Base-by-base conservation (phyloP, 2,113 vertebrate species). In the Chionodraco myersi region DNA sequence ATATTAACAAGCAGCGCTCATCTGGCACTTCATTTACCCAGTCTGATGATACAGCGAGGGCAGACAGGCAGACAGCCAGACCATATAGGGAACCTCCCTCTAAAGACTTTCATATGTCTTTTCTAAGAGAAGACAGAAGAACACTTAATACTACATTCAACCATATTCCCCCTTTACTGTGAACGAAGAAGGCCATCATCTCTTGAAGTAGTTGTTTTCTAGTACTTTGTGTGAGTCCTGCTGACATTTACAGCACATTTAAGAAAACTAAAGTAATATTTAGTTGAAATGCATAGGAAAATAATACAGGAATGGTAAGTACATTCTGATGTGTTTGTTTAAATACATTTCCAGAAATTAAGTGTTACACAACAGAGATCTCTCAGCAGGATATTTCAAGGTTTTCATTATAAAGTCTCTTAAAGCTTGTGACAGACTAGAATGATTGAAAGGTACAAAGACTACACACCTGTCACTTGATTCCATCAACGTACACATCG, bases 1-100 rank as follows among this genome's bases (percentile, higher is more conserved):
- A 88, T 91, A 91, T 94, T 95, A 95, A 95, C 91, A 85, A 95
- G 93, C 53, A 85, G 77, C 18, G 57, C 84, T 93, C 86, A 89
- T 84, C 77, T 82, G 86, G 82, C 84, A 83, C 88, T 86, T 84
- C 80, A 88, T 91, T 89, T 89, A 89, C 88, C 89, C 78, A 65
- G 85, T 77, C 80, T 80, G 83, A 90, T 80, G 83, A 69, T 73
- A 26, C 71, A 75, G 84, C 78, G 72, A 14, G 51, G 64, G 71
- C 83, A 80, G 81, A 68, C 85, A 77, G 80, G 36, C 58, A 53
- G 53, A 41, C 36, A 41, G 36, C 56, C 82, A 74, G 84, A 80
- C 91, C 91, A 79, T 85, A 85, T 84, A 93, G 75, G 92, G 90
- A 86, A 79, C 23, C 47, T 90, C 77, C 60, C 67, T 79, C 77